Evolutionary conservation across 2,888 invertebrate genomes (phyloP), one percentile per base, ranked within the genome.

Genomic region (Drosophila sordidapex): DNA sequence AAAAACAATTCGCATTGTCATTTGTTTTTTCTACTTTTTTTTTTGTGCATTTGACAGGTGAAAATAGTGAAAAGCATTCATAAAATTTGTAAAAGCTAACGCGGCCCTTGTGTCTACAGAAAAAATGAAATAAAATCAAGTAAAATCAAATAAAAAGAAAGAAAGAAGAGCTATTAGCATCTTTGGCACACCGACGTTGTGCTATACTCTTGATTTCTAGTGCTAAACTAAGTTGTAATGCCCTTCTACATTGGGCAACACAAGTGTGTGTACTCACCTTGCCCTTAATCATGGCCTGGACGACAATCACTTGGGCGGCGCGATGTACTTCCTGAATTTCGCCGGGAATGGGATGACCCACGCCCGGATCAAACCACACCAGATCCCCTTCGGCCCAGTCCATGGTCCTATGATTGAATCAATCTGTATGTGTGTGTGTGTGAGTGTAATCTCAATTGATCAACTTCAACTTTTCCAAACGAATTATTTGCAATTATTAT

Each of bases 331-430:
- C 98, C 89, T 97, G 94, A 77, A 98, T 96, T 94, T 97, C 97
- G 69, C 98, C 98, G 58, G 98, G 98, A 89, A 98, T 95, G 88
- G 97, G 97, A 93, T 98, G 97, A 82, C 97, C 96, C 87, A 97
- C 95, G 49, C 97, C 97, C 53, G 98, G 96, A 94, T 98, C 98
- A 94, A 98, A 98, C 98, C 98, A 98, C 91, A 98, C 97, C 93
- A 98, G 95, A 93, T 98, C 98, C 72, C 98, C 98, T 94, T 95
- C 95, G 87, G 94, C 93, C 96, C 96, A 96, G 92, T 96, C 96
- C 93, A 94, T 93, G 51, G 51, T 56, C 67, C 31, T 53, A 33
- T 10, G 31, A 36, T 43, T 38, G 38, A 56, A 36, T 61, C 43
- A 25, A 27, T 27, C 43, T 31, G 35, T 29, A 25, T 48, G 35